These are phyloP conservation scores for Apeltes quadracus DNA, from an alignment of 2,113 vertebrate genomes.

Conservation along the genomic window DNA sequence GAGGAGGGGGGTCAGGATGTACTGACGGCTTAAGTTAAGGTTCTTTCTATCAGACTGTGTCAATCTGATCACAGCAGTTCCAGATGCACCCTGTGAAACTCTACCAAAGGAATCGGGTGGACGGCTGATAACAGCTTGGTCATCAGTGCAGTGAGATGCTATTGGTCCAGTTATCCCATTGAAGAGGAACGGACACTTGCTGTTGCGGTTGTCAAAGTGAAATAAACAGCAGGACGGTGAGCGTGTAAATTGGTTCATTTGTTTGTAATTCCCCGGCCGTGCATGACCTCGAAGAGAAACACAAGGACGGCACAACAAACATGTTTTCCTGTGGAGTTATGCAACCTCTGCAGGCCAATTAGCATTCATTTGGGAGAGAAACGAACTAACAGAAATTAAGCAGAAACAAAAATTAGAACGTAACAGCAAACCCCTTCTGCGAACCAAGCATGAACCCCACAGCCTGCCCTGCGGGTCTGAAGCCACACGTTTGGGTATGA, in stretches of 20 bases:
- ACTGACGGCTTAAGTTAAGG: not conserved
- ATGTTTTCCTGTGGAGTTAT: constrained; percentile 22
- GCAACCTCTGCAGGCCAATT: constrained; percentile 45
- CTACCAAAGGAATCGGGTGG: not conserved
- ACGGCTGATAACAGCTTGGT: not conserved
- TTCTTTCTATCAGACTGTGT: constrained; percentile 4
- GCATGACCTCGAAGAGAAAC: not conserved
- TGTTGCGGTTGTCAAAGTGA: not conserved
- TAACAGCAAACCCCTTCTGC: not conserved
- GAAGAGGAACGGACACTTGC: not conserved
- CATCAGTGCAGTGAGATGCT: not conserved
- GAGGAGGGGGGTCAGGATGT: not conserved
- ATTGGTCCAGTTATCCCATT: not conserved
- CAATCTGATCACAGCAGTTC: constrained; percentile 5
- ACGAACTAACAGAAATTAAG: not conserved
- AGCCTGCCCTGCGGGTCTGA: not conserved
- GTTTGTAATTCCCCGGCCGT: not conserved
- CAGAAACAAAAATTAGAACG: not conserved
- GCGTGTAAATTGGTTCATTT: not conserved
- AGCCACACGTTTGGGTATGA: too few relatives aligned
- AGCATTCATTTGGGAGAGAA: constrained; percentile 1
- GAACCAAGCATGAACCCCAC: not conserved
- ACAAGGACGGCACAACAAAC: not conserved
- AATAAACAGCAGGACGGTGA: not conserved
- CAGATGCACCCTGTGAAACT: not conserved